Percentiles rank a stretch among this genome's conserved stretches.
phyloP scores from a whole-genome alignment of 2,797 vertebrate genomes.

The Pterois miles region DNA sequence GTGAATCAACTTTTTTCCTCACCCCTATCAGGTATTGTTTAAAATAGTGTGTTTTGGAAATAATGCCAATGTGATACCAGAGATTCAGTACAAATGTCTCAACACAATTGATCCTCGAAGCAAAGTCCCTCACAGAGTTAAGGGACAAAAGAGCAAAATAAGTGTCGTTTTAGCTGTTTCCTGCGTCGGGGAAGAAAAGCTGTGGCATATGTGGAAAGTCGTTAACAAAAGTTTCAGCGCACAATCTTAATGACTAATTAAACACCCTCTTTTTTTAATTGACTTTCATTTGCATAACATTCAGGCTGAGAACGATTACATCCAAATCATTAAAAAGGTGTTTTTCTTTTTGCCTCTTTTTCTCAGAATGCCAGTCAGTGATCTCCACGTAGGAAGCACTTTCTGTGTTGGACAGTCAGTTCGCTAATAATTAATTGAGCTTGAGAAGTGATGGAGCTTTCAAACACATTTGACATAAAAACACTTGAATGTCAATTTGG shows the following conservation, averaged over 20 bases:
- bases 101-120: conserved; percentile 15
- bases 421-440: conserved; percentile 6
- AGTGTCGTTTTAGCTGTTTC: conserved; percentile 81
- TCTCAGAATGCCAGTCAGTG: not conserved
- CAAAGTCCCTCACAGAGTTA: not conserved
- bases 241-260: conserved; percentile 91
- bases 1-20: too few species aligned
- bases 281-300: conserved; percentile 89
- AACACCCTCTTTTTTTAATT: conserved; percentile 90
- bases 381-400: not conserved
- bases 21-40: too few species aligned
- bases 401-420: conserved; percentile 4
- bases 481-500: conserved; percentile 45
- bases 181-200: conserved; percentile 69
- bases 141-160: conserved; percentile 21
- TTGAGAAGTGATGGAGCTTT: conserved; percentile 26
- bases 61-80: not conserved
- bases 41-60: not conserved
- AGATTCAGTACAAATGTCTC: not conserved
- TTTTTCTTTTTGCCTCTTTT: not conserved
- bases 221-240: conserved; percentile 87
- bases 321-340: conserved; percentile 42
- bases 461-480: conserved; percentile 45
- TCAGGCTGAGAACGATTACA: conserved; percentile 73
- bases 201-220: conserved; percentile 87